phyloP scores from a whole-genome alignment of 1,140 invertebrate genomes.

The Platorchestia sp. region DNA sequence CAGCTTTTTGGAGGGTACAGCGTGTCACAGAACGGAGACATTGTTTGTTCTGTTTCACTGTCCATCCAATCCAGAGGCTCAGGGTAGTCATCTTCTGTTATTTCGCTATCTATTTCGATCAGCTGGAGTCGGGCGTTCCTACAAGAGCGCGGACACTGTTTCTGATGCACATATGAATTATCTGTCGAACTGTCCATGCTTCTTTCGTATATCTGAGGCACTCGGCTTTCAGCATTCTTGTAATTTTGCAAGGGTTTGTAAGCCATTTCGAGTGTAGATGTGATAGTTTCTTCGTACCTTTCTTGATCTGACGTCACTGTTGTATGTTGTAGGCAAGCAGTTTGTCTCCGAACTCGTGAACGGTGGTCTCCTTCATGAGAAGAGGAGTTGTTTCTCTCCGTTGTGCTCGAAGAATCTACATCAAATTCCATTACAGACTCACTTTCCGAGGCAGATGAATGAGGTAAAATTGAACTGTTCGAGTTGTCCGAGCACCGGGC shows the following conservation, averaged over 20 bases:
- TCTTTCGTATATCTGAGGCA: neutral
- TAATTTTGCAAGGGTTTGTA: neutral
- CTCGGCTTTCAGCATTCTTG: neutral
- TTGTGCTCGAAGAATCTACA: neutral
- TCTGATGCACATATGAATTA: neutral
- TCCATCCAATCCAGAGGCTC: neutral
- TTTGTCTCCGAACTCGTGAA: neutral
- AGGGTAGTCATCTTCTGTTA: neutral
- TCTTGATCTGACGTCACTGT: neutral
- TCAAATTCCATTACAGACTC: neutral
- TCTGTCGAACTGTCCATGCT: neutral
- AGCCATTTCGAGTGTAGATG: neutral
- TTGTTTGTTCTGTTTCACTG: neutral
- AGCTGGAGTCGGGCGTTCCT: neutral
- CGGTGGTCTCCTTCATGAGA: neutral
- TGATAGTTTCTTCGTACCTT: neutral
- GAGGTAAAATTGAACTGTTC: neutral
- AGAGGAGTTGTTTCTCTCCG: neutral
- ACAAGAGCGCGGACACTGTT: neutral
- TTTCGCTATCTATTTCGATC: neutral
- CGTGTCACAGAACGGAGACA: conserved; percentile 42
- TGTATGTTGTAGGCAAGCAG: neutral
- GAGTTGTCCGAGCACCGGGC: neutral
- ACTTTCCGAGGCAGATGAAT: neutral
- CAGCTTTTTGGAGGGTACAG: conserved; percentile 11